Percentiles rank a stretch among this genome's conserved stretches.
These are phyloP conservation scores for Parthenolecanium corni DNA, from an alignment of 2,888 invertebrate species.

Conservation along the genomic window DNA sequence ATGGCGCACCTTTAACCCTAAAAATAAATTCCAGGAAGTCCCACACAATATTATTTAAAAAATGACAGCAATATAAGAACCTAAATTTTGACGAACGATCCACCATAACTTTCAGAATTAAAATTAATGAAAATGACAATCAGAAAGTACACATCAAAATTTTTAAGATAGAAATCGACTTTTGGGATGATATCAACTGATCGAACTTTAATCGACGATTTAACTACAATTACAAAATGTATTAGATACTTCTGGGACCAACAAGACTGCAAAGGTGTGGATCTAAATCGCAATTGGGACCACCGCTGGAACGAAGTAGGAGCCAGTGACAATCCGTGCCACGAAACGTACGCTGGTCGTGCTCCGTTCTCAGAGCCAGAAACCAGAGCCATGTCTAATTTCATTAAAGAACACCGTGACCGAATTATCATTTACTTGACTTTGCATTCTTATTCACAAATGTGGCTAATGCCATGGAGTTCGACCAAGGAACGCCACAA, in stretches of 20 bases:
- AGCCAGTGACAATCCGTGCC: slow-evolving; percentile 40
- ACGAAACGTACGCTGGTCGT: slow-evolving; percentile 41
- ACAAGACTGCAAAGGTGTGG: slow-evolving; percentile 58
- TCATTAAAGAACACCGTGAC: slow-evolving; percentile 37
- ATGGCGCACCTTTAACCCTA: no score
- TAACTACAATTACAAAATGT: no score
- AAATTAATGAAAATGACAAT: no score
- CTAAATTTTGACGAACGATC: no score
- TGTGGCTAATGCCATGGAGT: slow-evolving; percentile 39
- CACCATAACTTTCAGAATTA: no score
- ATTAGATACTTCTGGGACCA: slow-evolving; percentile 34
- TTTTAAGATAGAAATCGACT: no score
- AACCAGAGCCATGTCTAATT: slow-evolving; percentile 39
- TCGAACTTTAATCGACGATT: no score
- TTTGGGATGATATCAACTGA: no score
- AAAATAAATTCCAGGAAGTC: no score
- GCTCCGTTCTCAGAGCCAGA: slow-evolving; percentile 43
- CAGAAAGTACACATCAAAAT: no score
- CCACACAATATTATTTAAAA: no score
- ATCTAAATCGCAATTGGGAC: slow-evolving; percentile 78
- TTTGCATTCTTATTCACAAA: slow-evolving; percentile 53
- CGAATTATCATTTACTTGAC: slow-evolving; percentile 43
- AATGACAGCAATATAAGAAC: no score
- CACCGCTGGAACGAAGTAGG: slow-evolving; percentile 63
- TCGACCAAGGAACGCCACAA: slow-evolving; percentile 35